A percentile compares a stretch with the other conserved stretches of the same genome.
phyloP scores from a whole-genome alignment of 2,888 invertebrate species.

The Troilus luridus region DNA sequence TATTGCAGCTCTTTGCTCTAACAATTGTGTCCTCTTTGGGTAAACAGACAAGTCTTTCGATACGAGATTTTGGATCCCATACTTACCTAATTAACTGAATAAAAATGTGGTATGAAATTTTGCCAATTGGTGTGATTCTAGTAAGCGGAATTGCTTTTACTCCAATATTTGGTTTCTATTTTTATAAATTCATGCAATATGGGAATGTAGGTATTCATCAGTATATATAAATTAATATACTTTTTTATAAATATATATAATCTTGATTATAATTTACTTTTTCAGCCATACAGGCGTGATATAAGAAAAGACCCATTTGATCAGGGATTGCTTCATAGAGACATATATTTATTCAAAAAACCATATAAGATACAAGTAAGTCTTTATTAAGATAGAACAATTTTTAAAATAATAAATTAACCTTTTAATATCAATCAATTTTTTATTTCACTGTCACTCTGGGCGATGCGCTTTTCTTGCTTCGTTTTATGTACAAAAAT shows the following conservation, averaged over 20 bases:
- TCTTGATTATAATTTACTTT: neutral
- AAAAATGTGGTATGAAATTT: slow-evolving; percentile 82
- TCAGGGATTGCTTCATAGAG: slow-evolving; percentile 75
- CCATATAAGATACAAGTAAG: slow-evolving; percentile 76
- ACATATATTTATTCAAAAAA: slow-evolving; percentile 74
- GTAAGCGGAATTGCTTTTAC: slow-evolving; percentile 75
- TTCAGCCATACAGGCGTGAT: slow-evolving; percentile 71
- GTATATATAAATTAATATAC: neutral
- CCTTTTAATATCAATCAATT: neutral
- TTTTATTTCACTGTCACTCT: too few relatives aligned
- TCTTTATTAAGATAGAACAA: slow-evolving; percentile 62
- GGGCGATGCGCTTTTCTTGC: neutral
- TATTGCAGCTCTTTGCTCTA: neutral
- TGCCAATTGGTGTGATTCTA: slow-evolving; percentile 77
- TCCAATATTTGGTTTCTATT: slow-evolving; percentile 75
- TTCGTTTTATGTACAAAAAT: neutral
- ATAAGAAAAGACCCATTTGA: slow-evolving; percentile 72
- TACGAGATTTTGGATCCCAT: neutral
- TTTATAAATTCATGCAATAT: slow-evolving; percentile 73
- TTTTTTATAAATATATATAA: neutral
- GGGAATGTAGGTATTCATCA: slow-evolving; percentile 75
- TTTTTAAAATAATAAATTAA: neutral
- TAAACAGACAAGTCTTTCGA: neutral
- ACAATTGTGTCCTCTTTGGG: neutral
- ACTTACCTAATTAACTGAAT: neutral